phyloP scores from a whole-genome alignment of 2,888 invertebrate species.

The Drosophila greeni region DNA sequence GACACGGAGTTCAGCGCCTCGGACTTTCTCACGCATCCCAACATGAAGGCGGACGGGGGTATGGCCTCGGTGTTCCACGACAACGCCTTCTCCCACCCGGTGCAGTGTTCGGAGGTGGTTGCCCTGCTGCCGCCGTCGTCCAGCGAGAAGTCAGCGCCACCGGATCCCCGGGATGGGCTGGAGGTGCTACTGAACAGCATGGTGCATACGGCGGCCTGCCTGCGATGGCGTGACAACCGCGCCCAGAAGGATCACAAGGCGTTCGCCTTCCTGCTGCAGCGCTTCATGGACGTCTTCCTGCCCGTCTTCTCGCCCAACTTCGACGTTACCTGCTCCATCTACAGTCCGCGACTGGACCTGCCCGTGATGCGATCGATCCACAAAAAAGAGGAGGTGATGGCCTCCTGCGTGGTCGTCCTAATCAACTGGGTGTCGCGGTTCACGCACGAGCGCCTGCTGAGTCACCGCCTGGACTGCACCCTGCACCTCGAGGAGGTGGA shows the following conservation, averaged over 20 bases:
- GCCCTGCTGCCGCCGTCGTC: slow-evolving; percentile 89
- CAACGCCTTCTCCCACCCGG: slow-evolving; percentile 85
- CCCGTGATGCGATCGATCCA: slow-evolving; percentile 82
- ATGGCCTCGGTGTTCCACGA: slow-evolving; percentile 87
- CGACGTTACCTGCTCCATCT: slow-evolving; percentile 87
- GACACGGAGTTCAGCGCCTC: slow-evolving; percentile 82
- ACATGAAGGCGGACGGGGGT: slow-evolving; percentile 80
- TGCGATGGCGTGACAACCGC: slow-evolving; percentile 93
- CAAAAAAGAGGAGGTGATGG: slow-evolving; percentile 84
- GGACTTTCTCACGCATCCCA: slow-evolving; percentile 82
- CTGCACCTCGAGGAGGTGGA: slow-evolving; percentile 77
- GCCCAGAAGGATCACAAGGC: slow-evolving; percentile 88
- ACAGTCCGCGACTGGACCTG: slow-evolving; percentile 89
- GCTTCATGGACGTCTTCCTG: slow-evolving; percentile 93
- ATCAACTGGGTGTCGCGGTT: slow-evolving; percentile 94
- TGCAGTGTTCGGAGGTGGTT: slow-evolving; percentile 87
- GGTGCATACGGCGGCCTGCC: slow-evolving; percentile 92
- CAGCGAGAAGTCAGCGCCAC: slow-evolving; percentile 91
- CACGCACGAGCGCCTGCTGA: slow-evolving; percentile 84
- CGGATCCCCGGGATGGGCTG: slow-evolving; percentile 90
- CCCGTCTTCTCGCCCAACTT: slow-evolving; percentile 94
- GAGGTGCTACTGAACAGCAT: slow-evolving; percentile 93
- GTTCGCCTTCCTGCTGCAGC: slow-evolving; percentile 94
- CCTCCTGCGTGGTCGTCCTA: slow-evolving; percentile 87
- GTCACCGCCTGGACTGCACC: slow-evolving; percentile 74